Evolutionary conservation across 2,797 vertebrate genomes (phyloP).

Genomic region (Sebastes itinus): DNA sequence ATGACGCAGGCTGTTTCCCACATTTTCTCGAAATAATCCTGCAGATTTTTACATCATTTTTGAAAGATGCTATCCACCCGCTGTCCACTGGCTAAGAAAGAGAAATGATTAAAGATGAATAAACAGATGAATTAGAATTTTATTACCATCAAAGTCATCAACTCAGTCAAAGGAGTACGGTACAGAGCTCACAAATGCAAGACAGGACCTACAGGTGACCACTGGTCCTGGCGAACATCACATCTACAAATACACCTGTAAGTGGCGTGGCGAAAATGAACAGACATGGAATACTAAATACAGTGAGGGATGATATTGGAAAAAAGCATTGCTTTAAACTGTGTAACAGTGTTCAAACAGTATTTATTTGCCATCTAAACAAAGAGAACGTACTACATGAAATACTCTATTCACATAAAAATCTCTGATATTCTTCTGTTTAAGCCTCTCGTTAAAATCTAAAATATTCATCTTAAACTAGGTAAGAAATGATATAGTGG

Average conservation of each 20-base stretch:
- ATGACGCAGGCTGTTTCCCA: constrained; percentile 50
- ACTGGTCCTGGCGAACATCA: constrained; percentile 69
- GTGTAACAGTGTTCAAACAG: constrained; percentile 69
- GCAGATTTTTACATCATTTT: neutral
- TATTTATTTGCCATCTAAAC: constrained; percentile 70
- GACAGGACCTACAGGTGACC: constrained; percentile 68
- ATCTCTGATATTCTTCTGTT: constrained; percentile 30
- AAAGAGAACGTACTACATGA: constrained; percentile 53
- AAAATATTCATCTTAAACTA: constrained; percentile 38
- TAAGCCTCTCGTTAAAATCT: constrained; percentile 50
- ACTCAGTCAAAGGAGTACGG: constrained; percentile 76
- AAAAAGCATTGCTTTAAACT: constrained; percentile 73
- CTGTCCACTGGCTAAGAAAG: neutral
- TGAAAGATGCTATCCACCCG: neutral
- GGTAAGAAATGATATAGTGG: constrained; percentile 31
- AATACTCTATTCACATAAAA: constrained; percentile 58
- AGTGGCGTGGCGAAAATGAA: constrained; percentile 67
- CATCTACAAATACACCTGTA: constrained; percentile 71
- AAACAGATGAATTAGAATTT: constrained; percentile 65
- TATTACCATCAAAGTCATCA: constrained; percentile 82
- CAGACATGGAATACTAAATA: constrained; percentile 68
- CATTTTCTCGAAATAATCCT: constrained; percentile 42
- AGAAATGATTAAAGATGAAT: constrained; percentile 22
- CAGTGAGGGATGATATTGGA: constrained; percentile 51
- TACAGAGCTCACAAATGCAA: constrained; percentile 78